These are phyloP conservation scores for Zaprionus nigranus DNA, from an alignment of 1,140 invertebrate species.

Conservation along the genomic window DNA sequence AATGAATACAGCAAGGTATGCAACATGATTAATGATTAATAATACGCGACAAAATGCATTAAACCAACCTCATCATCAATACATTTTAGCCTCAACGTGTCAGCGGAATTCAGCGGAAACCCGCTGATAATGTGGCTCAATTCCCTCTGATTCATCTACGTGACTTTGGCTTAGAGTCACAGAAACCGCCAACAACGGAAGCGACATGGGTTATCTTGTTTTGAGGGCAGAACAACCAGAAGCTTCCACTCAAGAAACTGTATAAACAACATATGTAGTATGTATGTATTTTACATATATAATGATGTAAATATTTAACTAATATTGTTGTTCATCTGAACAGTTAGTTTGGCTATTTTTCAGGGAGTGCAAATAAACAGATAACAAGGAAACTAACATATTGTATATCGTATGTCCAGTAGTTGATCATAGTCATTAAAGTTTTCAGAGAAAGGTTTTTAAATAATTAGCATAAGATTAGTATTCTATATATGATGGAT, in stretches of 20 bases:
- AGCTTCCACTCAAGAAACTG: constrained; percentile 3
- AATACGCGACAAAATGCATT: constrained; percentile 59
- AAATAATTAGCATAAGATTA: too few species aligned
- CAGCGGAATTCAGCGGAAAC: constrained; percentile 66
- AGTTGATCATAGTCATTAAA: not conserved
- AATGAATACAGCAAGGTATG: constrained; percentile 32
- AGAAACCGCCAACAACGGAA: constrained; percentile 46
- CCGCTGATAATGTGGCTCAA: constrained; percentile 37
- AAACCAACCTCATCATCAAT: constrained; percentile 32
- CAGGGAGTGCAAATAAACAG: not conserved
- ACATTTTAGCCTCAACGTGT: constrained; percentile 28
- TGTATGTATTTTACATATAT: not conserved
- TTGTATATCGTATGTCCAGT: not conserved
- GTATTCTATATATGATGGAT: not conserved
- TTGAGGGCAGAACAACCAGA: constrained; percentile 1
- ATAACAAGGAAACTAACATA: not conserved
- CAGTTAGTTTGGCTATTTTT: not conserved
- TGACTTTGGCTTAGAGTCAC: constrained; percentile 24
- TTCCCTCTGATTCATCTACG: constrained; percentile 52
- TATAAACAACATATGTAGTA: not conserved
- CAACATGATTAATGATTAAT: constrained; percentile 35
- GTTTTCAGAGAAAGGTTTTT: not conserved
- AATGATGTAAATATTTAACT: constrained; percentile 6
- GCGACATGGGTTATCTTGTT: constrained; percentile 38
- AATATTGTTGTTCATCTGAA: not conserved